These are phyloP conservation scores for Poeciliopsis gracilis DNA, from an alignment of 2,797 vertebrate genomes.

Conservation along the genomic window DNA sequence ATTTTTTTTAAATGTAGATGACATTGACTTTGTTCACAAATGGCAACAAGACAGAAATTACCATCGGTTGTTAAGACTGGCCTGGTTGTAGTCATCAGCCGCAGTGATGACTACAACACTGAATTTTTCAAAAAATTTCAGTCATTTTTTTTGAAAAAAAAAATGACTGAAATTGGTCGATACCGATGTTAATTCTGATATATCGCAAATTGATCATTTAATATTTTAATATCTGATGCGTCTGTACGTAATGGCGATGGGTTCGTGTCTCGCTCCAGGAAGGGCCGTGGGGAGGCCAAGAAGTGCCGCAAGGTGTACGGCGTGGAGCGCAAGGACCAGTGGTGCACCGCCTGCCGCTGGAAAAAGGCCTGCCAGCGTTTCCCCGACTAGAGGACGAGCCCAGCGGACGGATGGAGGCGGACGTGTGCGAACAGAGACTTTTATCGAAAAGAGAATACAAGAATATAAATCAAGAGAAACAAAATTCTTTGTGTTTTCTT, in stretches of 20 bases:
- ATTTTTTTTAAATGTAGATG: not conserved
- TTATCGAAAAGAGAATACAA: conserved; percentile 47
- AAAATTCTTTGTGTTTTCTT: conserved; percentile 52
- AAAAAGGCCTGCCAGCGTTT: conserved; percentile 96
- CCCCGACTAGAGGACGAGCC: conserved; percentile 77
- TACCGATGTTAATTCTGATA: not conserved
- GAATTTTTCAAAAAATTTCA: too few relatives aligned
- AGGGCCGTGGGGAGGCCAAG: conserved; percentile 89
- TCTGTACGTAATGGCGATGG: not conserved
- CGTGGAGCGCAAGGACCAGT: conserved; percentile 91
- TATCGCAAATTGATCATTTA: not conserved
- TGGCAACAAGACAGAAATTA: not conserved
- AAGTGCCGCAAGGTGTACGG: conserved; percentile 94
- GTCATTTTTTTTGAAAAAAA: too few relatives aligned
- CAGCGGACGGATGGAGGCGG: conserved; percentile 17
- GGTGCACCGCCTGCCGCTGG: conserved; percentile 94
- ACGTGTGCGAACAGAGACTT: conserved; percentile 66
- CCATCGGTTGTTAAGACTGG: not conserved
- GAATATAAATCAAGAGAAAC: conserved; percentile 50
- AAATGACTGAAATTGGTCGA: not conserved
- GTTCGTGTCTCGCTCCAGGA: conserved; percentile 71
- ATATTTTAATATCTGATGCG: not conserved
- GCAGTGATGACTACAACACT: too few relatives aligned
- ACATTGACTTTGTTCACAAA: not conserved
- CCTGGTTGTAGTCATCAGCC: not conserved